Conservation (phyloP, 35 echinoderm and acorn worm genomes). For the Eucidaris tribuloides region DNA sequence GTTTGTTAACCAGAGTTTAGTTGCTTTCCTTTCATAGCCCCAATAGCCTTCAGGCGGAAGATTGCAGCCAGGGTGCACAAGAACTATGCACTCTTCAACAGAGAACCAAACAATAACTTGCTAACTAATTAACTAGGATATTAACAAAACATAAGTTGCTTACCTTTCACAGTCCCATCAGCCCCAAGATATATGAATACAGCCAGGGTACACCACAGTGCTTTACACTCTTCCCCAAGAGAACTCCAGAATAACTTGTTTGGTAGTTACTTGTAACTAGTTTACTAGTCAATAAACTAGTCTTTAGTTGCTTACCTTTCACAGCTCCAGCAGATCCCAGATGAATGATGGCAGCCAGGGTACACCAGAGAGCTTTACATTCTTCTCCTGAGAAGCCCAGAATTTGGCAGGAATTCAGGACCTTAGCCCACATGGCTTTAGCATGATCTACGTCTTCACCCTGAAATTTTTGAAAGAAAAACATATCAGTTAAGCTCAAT, state of each 20-base stretch:
- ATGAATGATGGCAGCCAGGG: slow-evolving; percentile 90
- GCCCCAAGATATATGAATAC: slow-evolving; percentile 92
- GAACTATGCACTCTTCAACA: background rate
- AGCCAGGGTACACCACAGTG: slow-evolving; percentile 83
- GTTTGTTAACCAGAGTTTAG: no score
- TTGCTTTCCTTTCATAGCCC: no score
- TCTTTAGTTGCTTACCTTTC: slow-evolving; percentile 59
- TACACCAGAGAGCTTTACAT: slow-evolving; percentile 77
- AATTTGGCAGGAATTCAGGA: slow-evolving; percentile 65
- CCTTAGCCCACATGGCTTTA: slow-evolving; percentile 53
- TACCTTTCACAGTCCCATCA: slow-evolving; percentile 90
- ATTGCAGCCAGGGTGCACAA: no score
- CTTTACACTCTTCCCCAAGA: slow-evolving; percentile 55
- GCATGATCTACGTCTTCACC: slow-evolving; percentile 53
- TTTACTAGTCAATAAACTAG: background rate
- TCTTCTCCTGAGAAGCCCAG: slow-evolving; percentile 73
- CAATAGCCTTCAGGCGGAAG: no score
- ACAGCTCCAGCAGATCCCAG: slow-evolving; percentile 85
- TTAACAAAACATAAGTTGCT: background rate
- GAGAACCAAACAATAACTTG: background rate
- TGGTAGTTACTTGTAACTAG: no score
- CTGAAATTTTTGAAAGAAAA: no score
- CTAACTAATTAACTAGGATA: background rate
- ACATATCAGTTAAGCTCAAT: no score
- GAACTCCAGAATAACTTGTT: slow-evolving; percentile 70